Evolutionary conservation across 2,888 invertebrate species (phyloP).

Genomic region (Pimpla rufipes): DNA sequence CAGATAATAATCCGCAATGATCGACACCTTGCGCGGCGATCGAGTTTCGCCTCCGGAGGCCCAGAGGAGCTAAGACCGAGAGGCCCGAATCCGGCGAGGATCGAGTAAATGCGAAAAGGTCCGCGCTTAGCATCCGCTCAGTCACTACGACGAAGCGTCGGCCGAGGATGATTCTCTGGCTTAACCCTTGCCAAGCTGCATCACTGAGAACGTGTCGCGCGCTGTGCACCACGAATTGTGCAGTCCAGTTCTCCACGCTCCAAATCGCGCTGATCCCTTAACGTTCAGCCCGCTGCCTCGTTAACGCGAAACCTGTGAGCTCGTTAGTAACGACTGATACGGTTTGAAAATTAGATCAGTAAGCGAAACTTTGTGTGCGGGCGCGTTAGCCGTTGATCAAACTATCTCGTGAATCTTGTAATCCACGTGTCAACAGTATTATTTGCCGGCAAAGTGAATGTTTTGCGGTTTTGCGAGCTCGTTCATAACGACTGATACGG

Average conservation of each 20-base stretch:
- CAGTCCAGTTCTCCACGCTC: conserved; percentile 9
- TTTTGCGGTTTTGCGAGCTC: neutral
- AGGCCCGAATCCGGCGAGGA: conserved; percentile 15
- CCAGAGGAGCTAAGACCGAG: conserved; percentile 37
- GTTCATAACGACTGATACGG: neutral
- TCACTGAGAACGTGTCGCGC: neutral
- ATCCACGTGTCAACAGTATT: too few relatives aligned
- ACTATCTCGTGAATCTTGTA: too few relatives aligned
- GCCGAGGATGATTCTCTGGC: conserved; percentile 44
- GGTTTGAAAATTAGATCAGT: conserved; percentile 8
- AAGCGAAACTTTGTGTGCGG: too few relatives aligned
- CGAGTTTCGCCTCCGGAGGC: conserved; percentile 49
- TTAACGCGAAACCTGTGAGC: conserved; percentile 74
- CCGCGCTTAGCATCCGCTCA: conserved; percentile 45
- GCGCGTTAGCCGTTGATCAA: too few relatives aligned
- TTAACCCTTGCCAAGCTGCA: conserved; percentile 6
- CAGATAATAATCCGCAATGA: conserved; percentile 62
- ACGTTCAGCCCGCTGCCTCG: conserved; percentile 21
- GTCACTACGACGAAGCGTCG: conserved; percentile 54
- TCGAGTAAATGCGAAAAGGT: conserved; percentile 53
- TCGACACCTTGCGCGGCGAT: conserved; percentile 61
- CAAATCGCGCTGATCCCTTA: neutral
- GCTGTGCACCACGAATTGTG: neutral
- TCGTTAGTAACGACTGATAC: conserved; percentile 55
- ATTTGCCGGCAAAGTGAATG: neutral